These are phyloP conservation scores for Amaurobius ferox DNA, from an alignment of 2,888 invertebrate species.

Conservation along the genomic window DNA sequence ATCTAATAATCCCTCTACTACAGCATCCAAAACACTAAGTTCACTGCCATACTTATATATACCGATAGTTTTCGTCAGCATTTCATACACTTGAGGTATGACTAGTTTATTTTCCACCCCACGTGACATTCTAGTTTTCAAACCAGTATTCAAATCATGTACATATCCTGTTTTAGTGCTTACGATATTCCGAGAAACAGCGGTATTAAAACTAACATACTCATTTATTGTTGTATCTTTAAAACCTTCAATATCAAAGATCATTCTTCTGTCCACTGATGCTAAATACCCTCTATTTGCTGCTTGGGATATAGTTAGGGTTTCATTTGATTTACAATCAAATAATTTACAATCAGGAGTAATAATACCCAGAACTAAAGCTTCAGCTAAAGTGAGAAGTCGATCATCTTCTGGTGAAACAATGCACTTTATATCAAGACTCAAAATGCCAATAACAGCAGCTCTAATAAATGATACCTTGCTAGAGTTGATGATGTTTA, in stretches of 20 bases:
- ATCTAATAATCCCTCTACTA: slow-evolving; percentile 77
- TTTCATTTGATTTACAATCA: slow-evolving; percentile 85
- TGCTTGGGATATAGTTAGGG: slow-evolving; percentile 89
- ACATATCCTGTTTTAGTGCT: slow-evolving; percentile 79
- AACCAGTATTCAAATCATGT: slow-evolving; percentile 81
- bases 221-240: slow-evolving; percentile 88
- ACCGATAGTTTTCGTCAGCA: slow-evolving; percentile 89
- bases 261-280: slow-evolving; percentile 89
- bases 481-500: slow-evolving; percentile 87
- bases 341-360: slow-evolving; percentile 85
- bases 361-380: slow-evolving; percentile 88
- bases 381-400: slow-evolving; percentile 89
- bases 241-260: slow-evolving; percentile 92
- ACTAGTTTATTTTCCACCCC: slow-evolving; percentile 78
- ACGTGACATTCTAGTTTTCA: slow-evolving; percentile 85
- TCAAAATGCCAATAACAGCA: slow-evolving; percentile 90
- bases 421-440: slow-evolving; percentile 89
- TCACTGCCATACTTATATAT: slow-evolving; percentile 84
- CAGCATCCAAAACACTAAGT: slow-evolving; percentile 88
- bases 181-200: slow-evolving; percentile 82
- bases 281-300: slow-evolving; percentile 86
- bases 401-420: slow-evolving; percentile 88
- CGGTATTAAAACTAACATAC: slow-evolving; percentile 87
- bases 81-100: slow-evolving; percentile 80
- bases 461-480: slow-evolving; percentile 90